These are phyloP conservation scores for Clostera curtula DNA, from an alignment of 2,888 invertebrate genomes.

Conservation along the genomic window DNA sequence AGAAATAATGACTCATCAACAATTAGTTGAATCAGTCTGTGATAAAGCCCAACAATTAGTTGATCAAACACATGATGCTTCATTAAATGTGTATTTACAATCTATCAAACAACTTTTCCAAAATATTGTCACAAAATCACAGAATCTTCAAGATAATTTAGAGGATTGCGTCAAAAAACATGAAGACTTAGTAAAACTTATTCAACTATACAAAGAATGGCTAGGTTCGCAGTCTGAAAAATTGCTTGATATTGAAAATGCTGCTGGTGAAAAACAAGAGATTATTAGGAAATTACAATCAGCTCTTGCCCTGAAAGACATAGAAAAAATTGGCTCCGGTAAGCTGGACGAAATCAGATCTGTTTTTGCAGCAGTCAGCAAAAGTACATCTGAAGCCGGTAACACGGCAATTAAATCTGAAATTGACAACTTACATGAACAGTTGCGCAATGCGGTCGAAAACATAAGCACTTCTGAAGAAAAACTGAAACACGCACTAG, in stretches of 20 bases:
- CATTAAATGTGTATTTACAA: conserved; percentile 88
- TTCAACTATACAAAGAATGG: conserved; percentile 89
- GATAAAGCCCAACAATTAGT: conserved; percentile 94
- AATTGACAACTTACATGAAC: conserved; percentile 79
- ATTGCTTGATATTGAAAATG: conserved; percentile 85
- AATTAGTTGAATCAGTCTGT: conserved; percentile 91
- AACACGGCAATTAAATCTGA: conserved; percentile 83
- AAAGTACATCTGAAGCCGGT: conserved; percentile 88
- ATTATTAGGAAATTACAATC: conserved; percentile 82
- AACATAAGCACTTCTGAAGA: conserved; percentile 81
- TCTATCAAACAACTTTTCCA: conserved; percentile 93
- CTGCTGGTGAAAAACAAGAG: conserved; percentile 89
- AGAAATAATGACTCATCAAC: conserved; percentile 94
- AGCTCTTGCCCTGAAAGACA: conserved; percentile 77
- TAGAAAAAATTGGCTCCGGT: conserved; percentile 77
- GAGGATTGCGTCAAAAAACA: conserved; percentile 92
- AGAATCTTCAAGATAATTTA: conserved; percentile 87
- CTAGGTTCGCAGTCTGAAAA: conserved; percentile 86
- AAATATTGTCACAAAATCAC: conserved; percentile 90
- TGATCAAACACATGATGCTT: conserved; percentile 92
- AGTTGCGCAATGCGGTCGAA: conserved; percentile 79
- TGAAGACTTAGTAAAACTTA: conserved; percentile 83
- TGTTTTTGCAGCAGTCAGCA: conserved; percentile 78
- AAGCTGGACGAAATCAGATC: conserved; percentile 81
- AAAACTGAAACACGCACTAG: conserved; percentile 82